Evolutionary conservation across 2,113 vertebrate genomes (phyloP).

Genomic region (Holacanthus passer): DNA sequence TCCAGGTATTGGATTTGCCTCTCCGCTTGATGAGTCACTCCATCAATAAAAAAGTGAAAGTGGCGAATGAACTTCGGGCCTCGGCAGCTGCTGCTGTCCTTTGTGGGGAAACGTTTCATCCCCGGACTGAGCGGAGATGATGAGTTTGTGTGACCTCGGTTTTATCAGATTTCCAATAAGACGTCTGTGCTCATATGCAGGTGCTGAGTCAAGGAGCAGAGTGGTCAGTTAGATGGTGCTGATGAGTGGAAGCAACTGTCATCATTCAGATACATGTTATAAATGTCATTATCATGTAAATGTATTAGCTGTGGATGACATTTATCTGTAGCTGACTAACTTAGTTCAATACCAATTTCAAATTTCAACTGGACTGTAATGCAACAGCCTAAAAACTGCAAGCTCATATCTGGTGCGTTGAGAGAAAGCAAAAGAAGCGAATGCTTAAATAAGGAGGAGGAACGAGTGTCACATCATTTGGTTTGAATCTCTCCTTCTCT

Average conservation of each 20-base stretch:
- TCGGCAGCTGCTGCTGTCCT: constrained; percentile 40
- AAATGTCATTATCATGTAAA: neutral
- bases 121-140: constrained; percentile 11
- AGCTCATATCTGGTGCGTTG: too few species aligned
- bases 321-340: neutral
- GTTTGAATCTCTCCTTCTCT: too few species aligned
- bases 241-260: too few species aligned
- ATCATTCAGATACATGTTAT: neutral
- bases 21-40: constrained; percentile 46
- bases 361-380: too few species aligned
- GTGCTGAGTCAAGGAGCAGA: neutral
- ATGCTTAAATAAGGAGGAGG: too few species aligned
- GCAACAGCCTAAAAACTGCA: too few species aligned
- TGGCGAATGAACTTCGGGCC: constrained; percentile 41
- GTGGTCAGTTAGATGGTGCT: neutral
- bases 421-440: too few species aligned
- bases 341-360: too few species aligned
- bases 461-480: too few species aligned
- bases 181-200: neutral
- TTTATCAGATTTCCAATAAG: constrained; percentile 55
- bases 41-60: constrained; percentile 49
- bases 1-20: constrained; percentile 44
- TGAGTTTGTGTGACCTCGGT: constrained; percentile 46
- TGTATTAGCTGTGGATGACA: neutral
- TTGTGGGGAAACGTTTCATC: constrained; percentile 29